These are phyloP conservation scores for Coboldia fuscipes DNA, from an alignment of 1,140 invertebrate species.

Conservation along the genomic window DNA sequence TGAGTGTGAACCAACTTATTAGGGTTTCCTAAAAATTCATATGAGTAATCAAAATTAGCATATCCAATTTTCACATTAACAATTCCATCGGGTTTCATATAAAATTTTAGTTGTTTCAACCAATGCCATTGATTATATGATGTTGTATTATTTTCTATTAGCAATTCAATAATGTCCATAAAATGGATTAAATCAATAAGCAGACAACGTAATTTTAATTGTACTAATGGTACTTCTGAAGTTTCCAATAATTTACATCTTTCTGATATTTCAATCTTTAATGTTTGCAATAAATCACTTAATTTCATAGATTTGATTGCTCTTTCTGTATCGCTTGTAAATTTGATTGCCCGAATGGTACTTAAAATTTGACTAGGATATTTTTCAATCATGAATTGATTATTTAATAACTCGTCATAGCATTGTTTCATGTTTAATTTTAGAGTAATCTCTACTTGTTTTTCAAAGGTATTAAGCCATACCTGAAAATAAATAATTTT, in stretches of 20 bases:
- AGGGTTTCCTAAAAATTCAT: conserved; percentile 90
- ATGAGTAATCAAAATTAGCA: conserved; percentile 86
- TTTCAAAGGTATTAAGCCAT: conserved; percentile 64
- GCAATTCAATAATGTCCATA: conserved; percentile 53
- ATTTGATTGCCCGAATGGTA: conserved; percentile 44
- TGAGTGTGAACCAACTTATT: conserved; percentile 82
- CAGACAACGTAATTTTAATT: conserved; percentile 45
- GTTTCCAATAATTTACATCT: no score
- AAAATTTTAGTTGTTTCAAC: conserved; percentile 83
- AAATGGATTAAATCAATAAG: conserved; percentile 88
- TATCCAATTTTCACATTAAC: conserved; percentile 56
- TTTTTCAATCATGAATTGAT: conserved; percentile 41
- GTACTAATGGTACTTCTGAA: no score
- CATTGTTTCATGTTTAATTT: conserved; percentile 44
- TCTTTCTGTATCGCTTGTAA: conserved; percentile 64
- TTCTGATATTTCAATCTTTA: conserved; percentile 17
- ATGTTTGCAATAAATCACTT: conserved; percentile 22
- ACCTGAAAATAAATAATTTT: conserved; percentile 68
- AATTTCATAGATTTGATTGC: conserved; percentile 47
- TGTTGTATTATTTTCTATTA: conserved; percentile 44
- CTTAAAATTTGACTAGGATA: conserved; percentile 76
- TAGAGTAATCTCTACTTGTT: conserved; percentile 64
- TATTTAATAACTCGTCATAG: conserved; percentile 25
- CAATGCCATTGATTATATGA: conserved; percentile 66
- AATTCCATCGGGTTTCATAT: conserved; percentile 23